Percentiles rank a stretch among this genome's conserved stretches.
Conservation (phyloP, 2,113 vertebrate species). For the Chrysemys picta region DNA sequence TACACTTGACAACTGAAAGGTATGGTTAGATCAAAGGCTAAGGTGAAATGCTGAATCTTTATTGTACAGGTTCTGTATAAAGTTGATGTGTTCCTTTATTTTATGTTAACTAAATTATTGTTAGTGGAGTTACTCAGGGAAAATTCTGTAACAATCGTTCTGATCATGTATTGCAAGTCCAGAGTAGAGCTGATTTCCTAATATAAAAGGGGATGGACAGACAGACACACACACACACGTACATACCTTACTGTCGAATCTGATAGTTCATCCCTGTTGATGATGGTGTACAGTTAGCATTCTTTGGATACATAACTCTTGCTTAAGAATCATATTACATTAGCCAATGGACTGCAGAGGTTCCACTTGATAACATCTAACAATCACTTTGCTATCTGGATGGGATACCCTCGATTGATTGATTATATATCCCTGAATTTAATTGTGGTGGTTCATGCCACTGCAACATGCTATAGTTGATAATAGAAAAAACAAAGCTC, state of each 20-base stretch:
- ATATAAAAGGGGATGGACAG: rapidly evolving
- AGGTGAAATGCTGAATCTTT: rapidly evolving
- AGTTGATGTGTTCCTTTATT: background rate
- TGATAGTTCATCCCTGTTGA: background rate
- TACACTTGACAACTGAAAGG: background rate
- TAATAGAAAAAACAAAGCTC: background rate
- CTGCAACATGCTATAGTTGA: background rate
- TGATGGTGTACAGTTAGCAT: background rate
- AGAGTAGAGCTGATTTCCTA: rapidly evolving
- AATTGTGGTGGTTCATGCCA: background rate
- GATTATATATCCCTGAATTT: background rate
- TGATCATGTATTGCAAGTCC: no score
- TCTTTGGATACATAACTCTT: background rate
- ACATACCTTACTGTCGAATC: background rate
- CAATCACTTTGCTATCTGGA: background rate
- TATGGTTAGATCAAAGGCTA: rapidly evolving
- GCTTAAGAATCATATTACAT: background rate
- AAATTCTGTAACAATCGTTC: background rate
- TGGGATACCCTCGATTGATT: background rate
- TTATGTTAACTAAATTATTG: background rate
- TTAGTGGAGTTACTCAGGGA: background rate
- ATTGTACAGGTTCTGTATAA: background rate
- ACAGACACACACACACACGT: background rate
- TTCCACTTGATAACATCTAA: background rate
- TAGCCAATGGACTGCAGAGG: background rate